Evolutionary conservation across 2,797 vertebrate genomes (phyloP).

Genomic region (Ispidina lecontei): DNA sequence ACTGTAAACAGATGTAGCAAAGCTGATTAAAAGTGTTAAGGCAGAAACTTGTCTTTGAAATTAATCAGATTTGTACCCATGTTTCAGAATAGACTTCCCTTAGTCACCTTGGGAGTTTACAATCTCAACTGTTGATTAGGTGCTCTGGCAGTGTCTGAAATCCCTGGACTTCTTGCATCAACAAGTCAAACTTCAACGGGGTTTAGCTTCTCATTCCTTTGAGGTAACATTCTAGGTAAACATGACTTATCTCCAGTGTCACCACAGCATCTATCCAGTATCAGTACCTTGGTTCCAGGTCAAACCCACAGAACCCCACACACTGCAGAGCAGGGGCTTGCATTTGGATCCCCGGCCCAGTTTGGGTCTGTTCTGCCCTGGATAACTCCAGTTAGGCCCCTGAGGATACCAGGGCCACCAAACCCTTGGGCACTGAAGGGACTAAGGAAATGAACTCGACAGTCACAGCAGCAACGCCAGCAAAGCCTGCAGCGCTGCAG

Average conservation of each 20-base stretch:
- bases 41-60: neutral
- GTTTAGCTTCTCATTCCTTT: neutral
- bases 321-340: fast-evolving
- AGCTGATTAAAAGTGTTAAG: neutral
- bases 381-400: neutral
- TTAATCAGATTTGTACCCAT: neutral
- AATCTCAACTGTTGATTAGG: neutral
- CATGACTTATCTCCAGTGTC: fast-evolving
- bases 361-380: fast-evolving
- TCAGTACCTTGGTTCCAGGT: neutral
- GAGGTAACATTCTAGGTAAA: neutral
- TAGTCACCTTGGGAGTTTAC: neutral
- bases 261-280: fast-evolving
- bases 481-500: fast-evolving
- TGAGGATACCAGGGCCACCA: neutral
- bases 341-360: fast-evolving
- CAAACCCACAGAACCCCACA: neutral
- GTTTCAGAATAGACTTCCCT: neutral
- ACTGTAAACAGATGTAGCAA: no score
- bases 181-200: neutral
- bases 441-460: neutral
- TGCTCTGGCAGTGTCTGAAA: neutral
- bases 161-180: neutral
- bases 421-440: neutral
- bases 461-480: neutral